These are phyloP conservation scores for Idaea biselata DNA, from an alignment of 2,888 invertebrate genomes.

Conservation along the genomic window DNA sequence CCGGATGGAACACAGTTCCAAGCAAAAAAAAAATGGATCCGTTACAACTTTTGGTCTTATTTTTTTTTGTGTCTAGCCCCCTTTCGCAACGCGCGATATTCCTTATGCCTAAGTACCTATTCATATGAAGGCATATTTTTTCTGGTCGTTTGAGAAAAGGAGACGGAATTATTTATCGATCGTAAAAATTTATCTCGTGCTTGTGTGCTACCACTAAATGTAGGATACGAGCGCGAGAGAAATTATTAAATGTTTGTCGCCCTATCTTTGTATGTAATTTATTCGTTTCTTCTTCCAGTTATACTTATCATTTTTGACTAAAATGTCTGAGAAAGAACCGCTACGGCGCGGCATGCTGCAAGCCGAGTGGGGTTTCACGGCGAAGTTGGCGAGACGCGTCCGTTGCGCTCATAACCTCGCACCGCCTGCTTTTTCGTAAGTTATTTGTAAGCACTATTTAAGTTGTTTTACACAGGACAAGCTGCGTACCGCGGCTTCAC, in stretches of 20 bases:
- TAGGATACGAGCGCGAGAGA: too few relatives aligned
- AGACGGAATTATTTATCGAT: too few relatives aligned
- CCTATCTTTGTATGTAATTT: neutral
- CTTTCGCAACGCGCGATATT: too few relatives aligned
- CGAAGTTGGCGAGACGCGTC: conserved; percentile 88
- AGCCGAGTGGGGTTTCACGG: conserved; percentile 94
- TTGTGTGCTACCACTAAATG: too few relatives aligned
- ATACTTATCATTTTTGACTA: conserved; percentile 92
- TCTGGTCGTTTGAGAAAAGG: neutral
- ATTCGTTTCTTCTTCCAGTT: conserved; percentile 70
- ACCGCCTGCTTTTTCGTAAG: conserved; percentile 88
- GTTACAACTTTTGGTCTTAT: too few relatives aligned
- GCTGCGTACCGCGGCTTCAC: neutral
- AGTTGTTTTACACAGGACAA: neutral
- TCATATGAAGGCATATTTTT: too few relatives aligned
- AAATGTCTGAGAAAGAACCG: conserved; percentile 88
- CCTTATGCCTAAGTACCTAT: too few relatives aligned
- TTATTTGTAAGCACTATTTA: conserved; percentile 10
- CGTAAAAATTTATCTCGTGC: too few relatives aligned
- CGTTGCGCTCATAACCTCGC: conserved; percentile 87
- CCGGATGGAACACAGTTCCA: too few relatives aligned
- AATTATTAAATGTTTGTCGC: neutral
- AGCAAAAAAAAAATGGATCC: too few relatives aligned
- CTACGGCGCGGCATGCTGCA: conserved; percentile 89
- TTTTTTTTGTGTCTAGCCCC: too few relatives aligned